Evolutionary conservation across 1,140 invertebrate genomes (phyloP).

Genomic region (Mylabris phalerata): DNA sequence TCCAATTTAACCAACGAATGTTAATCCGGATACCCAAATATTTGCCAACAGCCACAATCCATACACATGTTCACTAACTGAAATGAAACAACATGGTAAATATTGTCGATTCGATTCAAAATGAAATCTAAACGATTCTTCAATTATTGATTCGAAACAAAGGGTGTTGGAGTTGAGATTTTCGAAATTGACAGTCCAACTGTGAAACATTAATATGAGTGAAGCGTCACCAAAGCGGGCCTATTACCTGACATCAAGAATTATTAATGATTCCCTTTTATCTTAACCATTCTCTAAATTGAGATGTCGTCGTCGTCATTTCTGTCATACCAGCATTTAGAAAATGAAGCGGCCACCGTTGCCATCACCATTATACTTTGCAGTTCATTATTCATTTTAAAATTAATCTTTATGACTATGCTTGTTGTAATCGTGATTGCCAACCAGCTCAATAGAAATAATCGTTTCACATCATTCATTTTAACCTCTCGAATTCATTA

Average conservation of each 20-base stretch:
- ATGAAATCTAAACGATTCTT: too few species aligned
- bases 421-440: conserved; percentile 13
- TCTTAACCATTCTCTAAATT: conserved; percentile 28
- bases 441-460: not conserved
- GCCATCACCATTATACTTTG: conserved; percentile 26
- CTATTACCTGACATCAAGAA: conserved; percentile 26
- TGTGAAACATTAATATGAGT: conserved; percentile 21
- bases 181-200: conserved; percentile 1
- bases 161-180: too few species aligned
- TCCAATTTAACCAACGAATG: not conserved
- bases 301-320: conserved; percentile 29
- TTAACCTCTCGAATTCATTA: not conserved
- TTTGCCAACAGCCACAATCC: conserved; percentile 2
- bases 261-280: conserved; percentile 28
- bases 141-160: too few species aligned
- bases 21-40: too few species aligned
- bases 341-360: conserved; percentile 26
- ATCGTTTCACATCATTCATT: not conserved
- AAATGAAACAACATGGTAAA: too few species aligned
- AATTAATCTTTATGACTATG: conserved; percentile 25
- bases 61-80: not conserved
- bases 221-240: conserved; percentile 2
- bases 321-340: conserved; percentile 23
- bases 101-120: too few species aligned
- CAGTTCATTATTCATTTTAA: conserved; percentile 26